Evolutionary conservation across 2,113 vertebrate species (phyloP), one percentile per base, ranked within the genome.

Genomic region (Catagonus wagneri): DNA sequence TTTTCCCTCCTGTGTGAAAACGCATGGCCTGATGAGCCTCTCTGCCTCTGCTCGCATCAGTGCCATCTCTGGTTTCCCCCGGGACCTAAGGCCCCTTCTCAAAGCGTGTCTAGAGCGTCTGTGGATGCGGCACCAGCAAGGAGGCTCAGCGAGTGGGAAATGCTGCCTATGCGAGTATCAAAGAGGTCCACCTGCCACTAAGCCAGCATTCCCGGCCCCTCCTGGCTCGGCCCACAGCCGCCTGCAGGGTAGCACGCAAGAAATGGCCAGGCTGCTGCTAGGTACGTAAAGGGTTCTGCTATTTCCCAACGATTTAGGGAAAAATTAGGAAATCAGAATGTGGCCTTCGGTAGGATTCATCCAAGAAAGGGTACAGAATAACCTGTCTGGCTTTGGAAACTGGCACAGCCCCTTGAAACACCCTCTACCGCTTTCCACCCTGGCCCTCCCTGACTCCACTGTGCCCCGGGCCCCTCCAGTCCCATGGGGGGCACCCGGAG

Each of bases 141-240:
- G 25, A 20, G 15, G 7, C 19, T 20, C 10, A 1, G 29, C 9
- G 3, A 17, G 50, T 7, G 23, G 68, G 36, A 15, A 68, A 63
- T 1, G 15, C 54, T 2, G 52, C 14, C 15, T 4, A 10, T 29
- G 6, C 1, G 7, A 22, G 10, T 3, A 9, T 9, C 60, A 23
- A 13, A 17, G 27, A 25, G 3, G 23, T 13, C 25, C 1, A 6
- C 76, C 11, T 12, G 50, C 27, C 61, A 13, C 7, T 34, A 14
- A 11, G 4, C 58, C 68, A 15, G 61, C 3, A 25, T 7, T 25
- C 32, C 58, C 36, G 7, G 0, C 16, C 79, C 75, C 12, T 36
- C 22, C 56, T 13, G 0, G 36, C 1, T 44, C 52, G 39, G 61
- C 65, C 50, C 65, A 2, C 0, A 2, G 88, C 34, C 54, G 25